phyloP scores from a whole-genome alignment of 2,113 vertebrate species.

The Smithornis capensis region DNA sequence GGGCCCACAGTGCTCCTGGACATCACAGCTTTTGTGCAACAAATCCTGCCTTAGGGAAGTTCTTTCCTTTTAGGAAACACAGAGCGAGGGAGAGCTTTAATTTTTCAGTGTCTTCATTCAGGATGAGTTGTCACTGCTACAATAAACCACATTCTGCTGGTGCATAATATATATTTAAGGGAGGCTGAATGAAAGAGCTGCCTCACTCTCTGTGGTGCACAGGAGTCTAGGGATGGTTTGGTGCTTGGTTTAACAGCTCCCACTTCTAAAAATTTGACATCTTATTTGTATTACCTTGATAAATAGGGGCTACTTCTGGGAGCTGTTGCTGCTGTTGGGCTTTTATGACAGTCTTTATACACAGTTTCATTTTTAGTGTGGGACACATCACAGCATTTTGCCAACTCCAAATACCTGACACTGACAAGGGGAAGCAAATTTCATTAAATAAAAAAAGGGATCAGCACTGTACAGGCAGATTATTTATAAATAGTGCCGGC shows the following conservation, averaged over 20 bases:
- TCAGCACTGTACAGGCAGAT: constrained; percentile 21
- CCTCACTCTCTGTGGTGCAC: background rate
- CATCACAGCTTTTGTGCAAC: background rate
- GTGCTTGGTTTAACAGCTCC: constrained; percentile 1
- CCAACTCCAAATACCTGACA: background rate
- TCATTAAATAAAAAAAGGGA: constrained; percentile 19
- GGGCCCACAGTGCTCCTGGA: background rate
- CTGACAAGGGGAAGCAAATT: constrained; percentile 36
- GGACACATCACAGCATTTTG: background rate
- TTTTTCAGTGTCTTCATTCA: background rate
- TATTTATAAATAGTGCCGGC: constrained; percentile 46
- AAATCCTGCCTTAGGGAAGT: background rate
- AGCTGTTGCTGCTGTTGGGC: background rate
- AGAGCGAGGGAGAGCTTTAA: background rate
- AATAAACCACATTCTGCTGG: background rate
- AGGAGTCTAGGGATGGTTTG: background rate
- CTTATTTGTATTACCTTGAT: constrained; percentile 29
- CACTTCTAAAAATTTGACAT: background rate
- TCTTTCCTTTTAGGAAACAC: background rate
- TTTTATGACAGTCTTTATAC: background rate
- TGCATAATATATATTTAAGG: background rate
- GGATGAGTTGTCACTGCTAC: background rate
- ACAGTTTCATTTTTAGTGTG: background rate
- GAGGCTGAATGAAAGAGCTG: background rate
- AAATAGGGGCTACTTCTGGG: background rate